Conservation (phyloP, 2,888 invertebrate species). For the Latrodectus elegans region DNA sequence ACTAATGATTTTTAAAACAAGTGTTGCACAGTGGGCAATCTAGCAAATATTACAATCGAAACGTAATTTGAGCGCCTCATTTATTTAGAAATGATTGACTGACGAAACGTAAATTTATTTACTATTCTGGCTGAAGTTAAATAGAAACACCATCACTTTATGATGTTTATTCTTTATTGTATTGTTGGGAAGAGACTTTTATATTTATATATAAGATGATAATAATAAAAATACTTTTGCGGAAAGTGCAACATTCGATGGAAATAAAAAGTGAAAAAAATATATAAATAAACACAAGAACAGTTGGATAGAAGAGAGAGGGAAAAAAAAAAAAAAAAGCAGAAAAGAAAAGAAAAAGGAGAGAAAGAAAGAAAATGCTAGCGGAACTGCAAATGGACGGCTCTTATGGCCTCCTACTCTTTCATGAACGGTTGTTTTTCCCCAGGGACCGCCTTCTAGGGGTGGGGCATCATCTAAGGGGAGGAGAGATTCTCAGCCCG, state of each 20-base stretch:
- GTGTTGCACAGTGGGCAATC: too few relatives aligned
- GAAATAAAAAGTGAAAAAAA: too few relatives aligned
- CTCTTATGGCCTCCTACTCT: slow-evolving; percentile 50
- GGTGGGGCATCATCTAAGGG: slow-evolving; percentile 50
- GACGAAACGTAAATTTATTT: too few relatives aligned
- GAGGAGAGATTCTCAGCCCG: slow-evolving; percentile 31
- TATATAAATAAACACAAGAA: neutral
- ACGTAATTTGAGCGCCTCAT: too few relatives aligned
- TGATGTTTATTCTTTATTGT: too few relatives aligned
- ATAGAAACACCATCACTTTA: too few relatives aligned
- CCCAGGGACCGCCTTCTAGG: slow-evolving; percentile 57
- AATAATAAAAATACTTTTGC: slow-evolving; percentile 2
- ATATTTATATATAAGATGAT: neutral
- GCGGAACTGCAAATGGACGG: slow-evolving; percentile 53
- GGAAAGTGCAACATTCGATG: neutral
- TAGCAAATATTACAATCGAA: too few relatives aligned
- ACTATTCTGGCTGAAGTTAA: too few relatives aligned
- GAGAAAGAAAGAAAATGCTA: neutral
- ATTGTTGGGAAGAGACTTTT: too few relatives aligned
- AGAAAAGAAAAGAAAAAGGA: neutral
- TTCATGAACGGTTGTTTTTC: slow-evolving; percentile 65
- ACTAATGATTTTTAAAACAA: too few relatives aligned
- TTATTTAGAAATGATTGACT: too few relatives aligned
- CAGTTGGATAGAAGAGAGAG: neutral
- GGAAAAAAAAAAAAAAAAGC: neutral